A percentile compares a stretch with the other conserved stretches of the same genome.
phyloP scores from a whole-genome alignment of 2,888 invertebrate genomes.

The Chromoteleia sp. region DNA sequence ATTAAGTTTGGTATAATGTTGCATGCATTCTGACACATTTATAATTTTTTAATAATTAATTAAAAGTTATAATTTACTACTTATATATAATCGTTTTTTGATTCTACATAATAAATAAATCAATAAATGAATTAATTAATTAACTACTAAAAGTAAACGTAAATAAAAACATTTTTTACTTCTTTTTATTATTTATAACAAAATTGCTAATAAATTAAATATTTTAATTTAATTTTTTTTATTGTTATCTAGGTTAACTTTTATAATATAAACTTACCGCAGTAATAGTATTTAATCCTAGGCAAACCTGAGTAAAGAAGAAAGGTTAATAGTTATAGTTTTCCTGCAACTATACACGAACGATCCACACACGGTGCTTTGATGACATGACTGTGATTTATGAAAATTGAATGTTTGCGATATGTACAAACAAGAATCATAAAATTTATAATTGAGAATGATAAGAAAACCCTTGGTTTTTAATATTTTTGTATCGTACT shows the following conservation, averaged over 20 bases:
- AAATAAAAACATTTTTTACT: too few species aligned
- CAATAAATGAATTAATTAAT: too few species aligned
- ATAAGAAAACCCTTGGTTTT: not conserved
- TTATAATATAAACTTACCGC: constrained; percentile 86
- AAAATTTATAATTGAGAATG: not conserved
- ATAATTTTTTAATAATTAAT: not conserved
- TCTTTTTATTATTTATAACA: not conserved
- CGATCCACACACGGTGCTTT: constrained; percentile 55
- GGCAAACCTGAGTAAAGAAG: constrained; percentile 86
- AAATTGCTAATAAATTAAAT: not conserved
- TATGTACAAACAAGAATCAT: constrained; percentile 2
- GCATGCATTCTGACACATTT: too few species aligned
- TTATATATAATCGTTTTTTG: too few species aligned
- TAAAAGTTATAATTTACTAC: too few species aligned
- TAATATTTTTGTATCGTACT: not conserved
- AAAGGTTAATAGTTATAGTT: constrained; percentile 67
- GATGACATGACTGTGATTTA: constrained; percentile 58
- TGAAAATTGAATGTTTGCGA: constrained; percentile 29
- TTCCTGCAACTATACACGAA: constrained; percentile 27
- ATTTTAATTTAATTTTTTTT: not conserved
- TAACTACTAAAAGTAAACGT: too few species aligned
- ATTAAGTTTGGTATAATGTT: too few species aligned
- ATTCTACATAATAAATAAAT: too few species aligned
- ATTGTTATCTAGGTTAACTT: constrained; percentile 21
- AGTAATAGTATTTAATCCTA: constrained; percentile 88